These are phyloP conservation scores for Spisula solida DNA, from an alignment of 2,888 invertebrate genomes.

Conservation along the genomic window DNA sequence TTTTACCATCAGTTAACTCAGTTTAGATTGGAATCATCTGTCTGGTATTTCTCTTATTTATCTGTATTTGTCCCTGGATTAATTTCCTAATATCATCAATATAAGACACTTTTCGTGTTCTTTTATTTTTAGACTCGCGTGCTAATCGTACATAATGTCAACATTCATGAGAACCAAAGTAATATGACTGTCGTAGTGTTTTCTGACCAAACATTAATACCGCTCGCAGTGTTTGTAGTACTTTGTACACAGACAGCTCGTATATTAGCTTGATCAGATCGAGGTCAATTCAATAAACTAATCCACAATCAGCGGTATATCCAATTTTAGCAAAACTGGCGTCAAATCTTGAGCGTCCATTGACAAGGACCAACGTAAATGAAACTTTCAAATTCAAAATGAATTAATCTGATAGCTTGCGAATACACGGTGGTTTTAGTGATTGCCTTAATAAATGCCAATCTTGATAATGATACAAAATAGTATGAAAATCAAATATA, in stretches of 20 bases:
- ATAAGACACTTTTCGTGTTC: background rate
- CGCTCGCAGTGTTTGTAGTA: background rate
- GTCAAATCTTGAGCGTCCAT: constrained; percentile 21
- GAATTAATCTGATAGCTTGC: constrained; percentile 41
- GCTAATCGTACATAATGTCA: background rate
- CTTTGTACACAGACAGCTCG: background rate
- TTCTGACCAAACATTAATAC: background rate
- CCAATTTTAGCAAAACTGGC: constrained; percentile 13
- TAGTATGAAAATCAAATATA: constrained; percentile 28
- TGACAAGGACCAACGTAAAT: constrained; percentile 41
- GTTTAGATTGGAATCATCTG: background rate
- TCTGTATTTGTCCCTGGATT: background rate
- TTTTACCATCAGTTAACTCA: background rate
- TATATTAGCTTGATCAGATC: background rate
- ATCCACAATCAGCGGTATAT: background rate
- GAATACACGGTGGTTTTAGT: constrained; percentile 32
- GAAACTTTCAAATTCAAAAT: constrained; percentile 34
- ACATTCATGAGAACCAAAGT: background rate
- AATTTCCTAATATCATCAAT: background rate
- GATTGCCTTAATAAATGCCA: constrained; percentile 32
- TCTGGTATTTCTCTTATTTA: no score
- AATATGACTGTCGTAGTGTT: background rate
- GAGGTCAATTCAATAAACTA: constrained; percentile 12
- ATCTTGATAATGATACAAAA: constrained; percentile 44
- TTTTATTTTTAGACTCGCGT: constrained; percentile 2